phyloP scores from a whole-genome alignment of 2,797 vertebrate genomes.

The Amblyopsis hoosieri region DNA sequence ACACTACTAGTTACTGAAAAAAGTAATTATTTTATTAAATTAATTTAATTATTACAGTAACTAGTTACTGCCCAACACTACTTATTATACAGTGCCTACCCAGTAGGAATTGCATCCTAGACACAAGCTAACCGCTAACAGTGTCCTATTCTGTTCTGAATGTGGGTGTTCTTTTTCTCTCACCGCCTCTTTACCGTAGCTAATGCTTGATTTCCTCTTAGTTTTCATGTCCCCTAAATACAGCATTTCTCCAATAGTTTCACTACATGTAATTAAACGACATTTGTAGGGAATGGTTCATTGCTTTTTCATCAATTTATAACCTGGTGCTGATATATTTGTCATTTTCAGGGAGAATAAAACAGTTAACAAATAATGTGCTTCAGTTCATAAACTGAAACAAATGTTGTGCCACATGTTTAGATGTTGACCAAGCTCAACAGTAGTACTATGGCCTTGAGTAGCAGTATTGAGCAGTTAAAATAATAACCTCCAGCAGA shows the following conservation, averaged over 20 bases:
- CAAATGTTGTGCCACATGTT: conserved; percentile 42
- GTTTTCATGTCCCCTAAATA: conserved; percentile 57
- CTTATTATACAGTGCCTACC: too few relatives aligned
- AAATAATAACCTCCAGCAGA: conserved; percentile 79
- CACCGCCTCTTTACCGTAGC: conserved; percentile 62
- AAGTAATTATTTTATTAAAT: too few relatives aligned
- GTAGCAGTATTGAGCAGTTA: conserved; percentile 66
- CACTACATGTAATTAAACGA: conserved; percentile 53
- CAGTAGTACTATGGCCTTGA: conserved; percentile 48
- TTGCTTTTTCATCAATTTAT: conserved; percentile 40
- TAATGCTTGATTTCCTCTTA: conserved; percentile 64
- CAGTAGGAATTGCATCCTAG: neutral
- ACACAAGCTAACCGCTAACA: conserved; percentile 29
- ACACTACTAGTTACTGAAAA: too few relatives aligned
- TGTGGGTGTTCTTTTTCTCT: conserved; percentile 64
- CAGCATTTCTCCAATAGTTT: conserved; percentile 46
- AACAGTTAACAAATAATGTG: neutral
- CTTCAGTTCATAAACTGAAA: conserved; percentile 20
- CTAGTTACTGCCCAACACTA: too few relatives aligned
- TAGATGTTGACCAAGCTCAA: conserved; percentile 49
- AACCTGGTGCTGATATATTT: conserved; percentile 40
- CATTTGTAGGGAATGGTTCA: conserved; percentile 40
- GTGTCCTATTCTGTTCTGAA: conserved; percentile 50
- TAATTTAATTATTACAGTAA: too few relatives aligned
- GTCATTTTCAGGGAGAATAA: conserved; percentile 13